These are phyloP conservation scores for Hydropsyche betteni DNA, from an alignment of 2,888 invertebrate genomes.

Conservation along the genomic window DNA sequence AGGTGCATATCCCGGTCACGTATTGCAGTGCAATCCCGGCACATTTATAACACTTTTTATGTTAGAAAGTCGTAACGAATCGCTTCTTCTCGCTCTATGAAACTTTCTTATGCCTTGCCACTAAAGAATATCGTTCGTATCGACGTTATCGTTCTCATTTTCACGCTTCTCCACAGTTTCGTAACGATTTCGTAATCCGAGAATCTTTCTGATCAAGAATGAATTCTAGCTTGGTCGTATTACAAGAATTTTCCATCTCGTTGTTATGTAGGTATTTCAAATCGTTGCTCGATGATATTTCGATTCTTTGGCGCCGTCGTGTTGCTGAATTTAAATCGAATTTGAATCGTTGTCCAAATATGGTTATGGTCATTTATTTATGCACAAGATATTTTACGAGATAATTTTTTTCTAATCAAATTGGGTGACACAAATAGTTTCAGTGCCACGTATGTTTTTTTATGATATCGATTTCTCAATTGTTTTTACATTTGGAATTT, in stretches of 20 bases:
- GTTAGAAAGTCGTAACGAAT: constrained; percentile 48
- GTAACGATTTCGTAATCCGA: constrained; percentile 18
- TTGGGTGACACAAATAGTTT: constrained; percentile 14
- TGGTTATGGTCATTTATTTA: background rate
- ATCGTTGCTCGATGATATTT: background rate
- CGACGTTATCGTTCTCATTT: background rate
- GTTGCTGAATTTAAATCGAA: constrained; percentile 9
- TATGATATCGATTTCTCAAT: no score
- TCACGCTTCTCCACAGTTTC: background rate
- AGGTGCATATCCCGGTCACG: constrained; percentile 5
- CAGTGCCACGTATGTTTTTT: background rate
- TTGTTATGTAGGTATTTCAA: background rate
- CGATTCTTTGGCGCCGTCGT: constrained; percentile 4
- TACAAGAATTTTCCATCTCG: background rate
- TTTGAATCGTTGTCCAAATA: background rate
- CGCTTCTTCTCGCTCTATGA: constrained; percentile 19
- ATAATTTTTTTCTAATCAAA: constrained; percentile 3
- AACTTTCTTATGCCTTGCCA: constrained; percentile 11
- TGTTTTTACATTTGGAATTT: no score
- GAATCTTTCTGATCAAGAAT: constrained; percentile 16
- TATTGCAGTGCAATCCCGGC: constrained; percentile 19
- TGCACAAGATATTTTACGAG: constrained; percentile 5
- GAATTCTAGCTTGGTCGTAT: background rate
- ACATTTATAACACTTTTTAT: constrained; percentile 31
- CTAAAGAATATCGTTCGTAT: no score